Evolutionary conservation across 1,140 invertebrate species (phyloP).

Genomic region (Drosophila kikkawai): DNA sequence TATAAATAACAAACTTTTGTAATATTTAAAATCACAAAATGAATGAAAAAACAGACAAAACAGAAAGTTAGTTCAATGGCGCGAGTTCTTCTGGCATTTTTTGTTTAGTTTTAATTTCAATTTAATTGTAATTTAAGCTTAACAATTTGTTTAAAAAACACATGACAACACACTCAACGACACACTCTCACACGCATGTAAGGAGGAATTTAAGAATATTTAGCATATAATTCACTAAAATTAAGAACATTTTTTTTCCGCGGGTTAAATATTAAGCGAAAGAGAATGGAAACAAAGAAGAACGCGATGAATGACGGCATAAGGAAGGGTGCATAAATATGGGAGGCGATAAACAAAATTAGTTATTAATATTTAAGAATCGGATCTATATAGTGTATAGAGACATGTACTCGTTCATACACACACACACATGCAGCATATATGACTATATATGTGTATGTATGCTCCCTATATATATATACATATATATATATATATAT

Average conservation of each 20-base stretch:
- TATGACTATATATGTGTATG: slow-evolving; percentile 33
- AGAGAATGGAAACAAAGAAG: slow-evolving; percentile 3
- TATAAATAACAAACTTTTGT: slow-evolving; percentile 42
- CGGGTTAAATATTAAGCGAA: slow-evolving; percentile 52
- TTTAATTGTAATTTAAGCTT: slow-evolving; percentile 75
- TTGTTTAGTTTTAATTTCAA: slow-evolving; percentile 81
- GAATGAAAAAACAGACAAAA: slow-evolving; percentile 10
- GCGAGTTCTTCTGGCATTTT: slow-evolving; percentile 57
- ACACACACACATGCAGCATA: slow-evolving; percentile 20
- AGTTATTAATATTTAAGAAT: slow-evolving; percentile 72
- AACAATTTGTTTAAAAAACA: slow-evolving; percentile 75
- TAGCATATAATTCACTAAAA: slow-evolving; percentile 62
- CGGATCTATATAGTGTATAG: slow-evolving; percentile 47
- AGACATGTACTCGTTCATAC: slow-evolving; percentile 33
- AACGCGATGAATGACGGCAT: neutral
- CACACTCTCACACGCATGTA: slow-evolving; percentile 25
- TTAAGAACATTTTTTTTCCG: slow-evolving; percentile 61
- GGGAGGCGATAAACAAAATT: slow-evolving; percentile 50
- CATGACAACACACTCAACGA: slow-evolving; percentile 17
- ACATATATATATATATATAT: slow-evolving; percentile 9
- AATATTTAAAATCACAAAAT: slow-evolving; percentile 40
- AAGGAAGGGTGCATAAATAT: slow-evolving; percentile 3
- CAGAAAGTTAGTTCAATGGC: slow-evolving; percentile 58
- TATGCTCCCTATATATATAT: slow-evolving; percentile 44
- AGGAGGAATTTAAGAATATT: slow-evolving; percentile 52